Conservation (phyloP, 2,888 invertebrate species). For the Erpobdella octoculata region DNA sequence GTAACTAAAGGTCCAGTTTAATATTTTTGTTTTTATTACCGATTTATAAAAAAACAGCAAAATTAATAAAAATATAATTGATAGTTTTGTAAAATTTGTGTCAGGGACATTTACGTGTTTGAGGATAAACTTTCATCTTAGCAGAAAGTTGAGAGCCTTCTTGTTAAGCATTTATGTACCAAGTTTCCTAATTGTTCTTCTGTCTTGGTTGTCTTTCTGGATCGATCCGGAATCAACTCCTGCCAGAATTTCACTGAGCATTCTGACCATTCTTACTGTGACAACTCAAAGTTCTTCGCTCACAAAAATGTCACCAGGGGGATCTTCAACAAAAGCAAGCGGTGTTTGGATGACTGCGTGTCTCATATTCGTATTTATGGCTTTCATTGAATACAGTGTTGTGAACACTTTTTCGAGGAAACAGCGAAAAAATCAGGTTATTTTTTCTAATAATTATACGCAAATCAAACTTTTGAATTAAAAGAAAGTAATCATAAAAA, state of each 20-base stretch:
- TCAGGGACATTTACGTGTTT: constrained; percentile 37
- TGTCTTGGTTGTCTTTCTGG: constrained; percentile 41
- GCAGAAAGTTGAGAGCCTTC: constrained; percentile 37
- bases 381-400: constrained; percentile 33
- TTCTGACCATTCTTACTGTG: constrained; percentile 38
- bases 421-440: background rate
- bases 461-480: background rate
- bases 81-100: too few species aligned
- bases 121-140: constrained; percentile 35
- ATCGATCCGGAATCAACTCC: constrained; percentile 40
- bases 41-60: background rate
- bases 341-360: constrained; percentile 34
- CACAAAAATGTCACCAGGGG: constrained; percentile 21
- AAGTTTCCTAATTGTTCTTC: constrained; percentile 37
- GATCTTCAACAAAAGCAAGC: constrained; percentile 32
- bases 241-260: constrained; percentile 39
- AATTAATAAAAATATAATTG: too few species aligned
- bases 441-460: background rate
- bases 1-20: background rate
- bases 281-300: constrained; percentile 35
- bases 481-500: too few species aligned
- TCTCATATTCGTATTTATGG: constrained; percentile 32
- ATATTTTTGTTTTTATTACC: background rate
- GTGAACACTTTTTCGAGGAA: constrained; percentile 31
- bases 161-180: constrained; percentile 39